Evolutionary conservation across 2,113 vertebrate species (phyloP).

Genomic region (Cyprinodon variegatus): DNA sequence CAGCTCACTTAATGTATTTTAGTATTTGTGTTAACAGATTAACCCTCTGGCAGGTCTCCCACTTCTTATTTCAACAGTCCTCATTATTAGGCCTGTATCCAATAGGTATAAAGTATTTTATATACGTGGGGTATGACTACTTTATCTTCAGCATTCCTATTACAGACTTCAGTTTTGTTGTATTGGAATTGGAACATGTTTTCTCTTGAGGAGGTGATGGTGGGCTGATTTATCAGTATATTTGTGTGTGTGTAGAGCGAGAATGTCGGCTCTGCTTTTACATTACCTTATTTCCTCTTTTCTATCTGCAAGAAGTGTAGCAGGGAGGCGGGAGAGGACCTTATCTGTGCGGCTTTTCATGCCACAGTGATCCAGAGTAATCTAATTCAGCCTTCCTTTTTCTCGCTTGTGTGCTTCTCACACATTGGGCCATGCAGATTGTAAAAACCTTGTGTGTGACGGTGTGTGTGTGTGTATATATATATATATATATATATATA

Average conservation of each 20-base stretch:
- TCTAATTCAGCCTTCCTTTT: slow-evolving; percentile 76
- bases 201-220: slow-evolving; percentile 26
- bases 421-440: slow-evolving; percentile 72
- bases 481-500: background rate
- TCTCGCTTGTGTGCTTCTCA: slow-evolving; percentile 69
- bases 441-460: slow-evolving; percentile 33
- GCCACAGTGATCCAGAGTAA: slow-evolving; percentile 77
- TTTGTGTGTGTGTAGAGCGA: slow-evolving; percentile 10
- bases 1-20: background rate
- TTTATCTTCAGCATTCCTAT: slow-evolving; percentile 12
- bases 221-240: background rate
- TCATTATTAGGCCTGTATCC: background rate
- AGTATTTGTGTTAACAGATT: background rate
- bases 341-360: slow-evolving; percentile 75
- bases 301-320: slow-evolving; percentile 53
- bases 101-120: background rate
- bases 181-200: slow-evolving; percentile 37
- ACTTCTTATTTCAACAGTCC: background rate
- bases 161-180: slow-evolving; percentile 16
- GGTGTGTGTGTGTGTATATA: slow-evolving; percentile 21
- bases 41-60: background rate
- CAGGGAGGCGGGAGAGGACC: slow-evolving; percentile 59
- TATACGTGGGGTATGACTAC: slow-evolving; percentile 1
- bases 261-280: slow-evolving; percentile 52
- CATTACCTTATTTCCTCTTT: slow-evolving; percentile 68